These are phyloP conservation scores for Phragmatobia fuliginosa DNA, from an alignment of 2,888 invertebrate species.

Conservation along the genomic window DNA sequence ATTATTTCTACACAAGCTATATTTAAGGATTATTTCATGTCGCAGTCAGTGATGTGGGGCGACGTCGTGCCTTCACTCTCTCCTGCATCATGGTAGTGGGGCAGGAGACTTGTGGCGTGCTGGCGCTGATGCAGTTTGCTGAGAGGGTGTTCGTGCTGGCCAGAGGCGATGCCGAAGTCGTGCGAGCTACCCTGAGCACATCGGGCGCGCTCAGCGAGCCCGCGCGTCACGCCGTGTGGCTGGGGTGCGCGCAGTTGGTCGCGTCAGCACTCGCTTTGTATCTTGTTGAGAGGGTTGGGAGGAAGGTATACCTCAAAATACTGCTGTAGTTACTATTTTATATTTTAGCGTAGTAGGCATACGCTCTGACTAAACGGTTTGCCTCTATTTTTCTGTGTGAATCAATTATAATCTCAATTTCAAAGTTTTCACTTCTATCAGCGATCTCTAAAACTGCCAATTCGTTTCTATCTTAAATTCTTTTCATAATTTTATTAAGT, in stretches of 20 bases:
- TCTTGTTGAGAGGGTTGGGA: conserved; percentile 69
- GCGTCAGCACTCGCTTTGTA: conserved; percentile 65
- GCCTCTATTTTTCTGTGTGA: no score
- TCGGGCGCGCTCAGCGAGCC: conserved; percentile 47
- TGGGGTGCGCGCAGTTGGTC: conserved; percentile 65
- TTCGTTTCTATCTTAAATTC: no score
- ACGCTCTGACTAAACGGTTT: no score
- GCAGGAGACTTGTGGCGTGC: conserved; percentile 73
- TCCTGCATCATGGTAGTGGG: conserved; percentile 66
- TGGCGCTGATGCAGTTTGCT: conserved; percentile 74
- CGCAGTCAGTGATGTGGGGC: conserved; percentile 61
- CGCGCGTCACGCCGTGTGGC: conserved; percentile 61
- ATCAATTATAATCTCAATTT: no score
- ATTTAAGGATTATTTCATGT: not conserved
- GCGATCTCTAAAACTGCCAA: no score
- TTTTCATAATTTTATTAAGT: no score
- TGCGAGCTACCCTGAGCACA: not conserved
- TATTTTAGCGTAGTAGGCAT: no score
- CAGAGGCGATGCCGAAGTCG: conserved; percentile 25
- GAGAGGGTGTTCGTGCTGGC: conserved; percentile 72
- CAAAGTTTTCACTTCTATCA: no score
- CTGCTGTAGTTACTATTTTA: no score
- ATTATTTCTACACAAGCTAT: no score
- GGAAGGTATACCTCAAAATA: conserved; percentile 60
- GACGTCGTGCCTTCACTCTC: conserved; percentile 67